Evolutionary conservation across 2,113 vertebrate species (phyloP), one percentile per base, ranked within the genome.

Genomic region (Henicopernis longicauda): DNA sequence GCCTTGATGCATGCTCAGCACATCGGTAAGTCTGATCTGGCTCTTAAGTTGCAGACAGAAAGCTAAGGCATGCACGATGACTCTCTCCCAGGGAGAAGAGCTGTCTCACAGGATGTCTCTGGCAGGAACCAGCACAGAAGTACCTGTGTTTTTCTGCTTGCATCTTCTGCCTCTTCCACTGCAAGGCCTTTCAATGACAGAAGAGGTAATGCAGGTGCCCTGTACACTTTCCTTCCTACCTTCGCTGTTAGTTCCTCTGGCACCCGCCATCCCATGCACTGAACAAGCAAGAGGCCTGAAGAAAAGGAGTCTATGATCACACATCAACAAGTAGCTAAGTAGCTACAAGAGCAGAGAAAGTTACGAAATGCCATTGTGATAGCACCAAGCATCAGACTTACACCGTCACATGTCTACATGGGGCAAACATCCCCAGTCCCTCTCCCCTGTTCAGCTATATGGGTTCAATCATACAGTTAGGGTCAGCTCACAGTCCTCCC

Each of bases 371-470:
- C 59, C 81, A 42, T 0, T 0, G 3, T 6, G 59, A 54, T 3
- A 81, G 42, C 59, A 72, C 31, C 2, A 1, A 5, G 21, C 79
- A 85, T 45, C 69, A 81, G 66, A 23, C 25, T 44, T 8, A 36
- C 40, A 36, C 25, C 3, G 1, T 13, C 34, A 25, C 23, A 8
- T 2, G 25, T 22, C 54, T 52, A 29, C 21, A 13, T 1, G 21
- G 63, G 45, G 32, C 32, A 22, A 69, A 42, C 11, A 13, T 7
- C 47, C 38, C 20, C 63, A 67, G 58, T 11, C 12, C 21, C 47
- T 55, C 57, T 66, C 45, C 42, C 20, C 45, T 0, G 0, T 21
- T 55, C 26, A 52, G 40, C 65, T 52, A 2, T 13, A 17, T 1
- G 59, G 44, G 36, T 19, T 74, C 54, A 40, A n/a, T 13, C 16